Evolutionary conservation across 2,113 vertebrate species (phyloP), one percentile per base, ranked within the genome.

Genomic region (Dinomys branickii): DNA sequence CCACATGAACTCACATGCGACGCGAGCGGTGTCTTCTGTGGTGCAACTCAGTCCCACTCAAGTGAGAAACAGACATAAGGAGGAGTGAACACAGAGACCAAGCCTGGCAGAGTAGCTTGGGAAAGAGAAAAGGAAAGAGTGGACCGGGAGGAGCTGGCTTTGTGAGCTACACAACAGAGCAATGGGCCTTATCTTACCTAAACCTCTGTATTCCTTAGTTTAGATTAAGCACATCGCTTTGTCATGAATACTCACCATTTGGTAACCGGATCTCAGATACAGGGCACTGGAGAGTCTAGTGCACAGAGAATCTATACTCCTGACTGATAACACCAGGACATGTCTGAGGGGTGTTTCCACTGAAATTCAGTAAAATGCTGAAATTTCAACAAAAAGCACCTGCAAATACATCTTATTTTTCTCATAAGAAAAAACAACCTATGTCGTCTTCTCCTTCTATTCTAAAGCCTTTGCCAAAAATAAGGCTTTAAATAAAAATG

Each of bases 1-100:
- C 14, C 22, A 12, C 22, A 41, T 7, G 17, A 47, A 13, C 8
- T 54, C 4, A 4, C 22, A 1, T 22, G 0, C 0, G 3, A 28
- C 0, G 16, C 3, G 24, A 19, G n/a, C 56, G 11, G 30, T 0
- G 0, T 50, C 63, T 73, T 22, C 75, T 30, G 54, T 54, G 20
- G 1, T 10, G 19, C 14, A 52, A 12, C 41, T n/a, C 19, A 52
- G 61, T 59, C 58, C 52, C 14, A 1, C 38, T 28, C 3, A 7
- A 63, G 30, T 41, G 44, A 12, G 12, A 30, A 56, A 41, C 26
- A 41, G 71, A 73, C 22, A 24, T 41, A 24, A 73, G 22, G 71
- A 73, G 8, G 38, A 73, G 17, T 11, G 11, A 73, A 44, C 10
- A 20, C 38, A 41, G 22, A 33, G 52, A 1, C 1, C 26, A 9